Conservation (phyloP, 2,888 invertebrate species). For the Tribolium freemani region DNA sequence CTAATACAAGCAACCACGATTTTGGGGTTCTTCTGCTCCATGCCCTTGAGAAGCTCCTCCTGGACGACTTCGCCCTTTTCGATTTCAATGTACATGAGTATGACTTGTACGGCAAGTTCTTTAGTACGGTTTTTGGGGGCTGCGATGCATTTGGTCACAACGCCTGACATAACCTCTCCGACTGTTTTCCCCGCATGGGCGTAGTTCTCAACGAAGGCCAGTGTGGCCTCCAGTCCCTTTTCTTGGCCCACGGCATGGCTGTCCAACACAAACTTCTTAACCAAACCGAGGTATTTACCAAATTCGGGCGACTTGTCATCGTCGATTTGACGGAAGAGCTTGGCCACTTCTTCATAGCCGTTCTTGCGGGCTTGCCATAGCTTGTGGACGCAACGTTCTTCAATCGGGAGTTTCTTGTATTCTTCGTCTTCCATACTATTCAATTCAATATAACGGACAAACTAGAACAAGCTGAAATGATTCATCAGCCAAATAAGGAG, state of each 20-base stretch:
- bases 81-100: slow-evolving; percentile 95
- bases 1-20: slow-evolving; percentile 89
- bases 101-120: slow-evolving; percentile 90
- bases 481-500: slow-evolving; percentile 30
- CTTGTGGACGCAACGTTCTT: slow-evolving; percentile 94
- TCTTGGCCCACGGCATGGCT: slow-evolving; percentile 97
- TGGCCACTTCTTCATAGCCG: slow-evolving; percentile 94
- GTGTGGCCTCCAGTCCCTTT: slow-evolving; percentile 92
- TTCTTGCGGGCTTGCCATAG: slow-evolving; percentile 95
- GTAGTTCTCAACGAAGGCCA: slow-evolving; percentile 93
- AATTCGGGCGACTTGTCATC: slow-evolving; percentile 96
- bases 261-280: slow-evolving; percentile 95
- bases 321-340: slow-evolving; percentile 87
- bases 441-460: background rate
- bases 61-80: slow-evolving; percentile 92
- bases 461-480: slow-evolving; percentile 16
- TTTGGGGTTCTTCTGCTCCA: slow-evolving; percentile 97
- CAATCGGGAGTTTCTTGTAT: slow-evolving; percentile 87
- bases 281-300: slow-evolving; percentile 88
- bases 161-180: slow-evolving; percentile 82
- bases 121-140: slow-evolving; percentile 93
- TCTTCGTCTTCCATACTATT: slow-evolving; percentile 86
- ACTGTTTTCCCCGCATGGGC: slow-evolving; percentile 88
- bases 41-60: slow-evolving; percentile 93
- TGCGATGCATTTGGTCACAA: slow-evolving; percentile 93